A percentile compares a stretch with the other conserved stretches of the same genome.
Evolutionary conservation across 2,888 invertebrate species (phyloP).

Genomic region (Gortyna flavago): DNA sequence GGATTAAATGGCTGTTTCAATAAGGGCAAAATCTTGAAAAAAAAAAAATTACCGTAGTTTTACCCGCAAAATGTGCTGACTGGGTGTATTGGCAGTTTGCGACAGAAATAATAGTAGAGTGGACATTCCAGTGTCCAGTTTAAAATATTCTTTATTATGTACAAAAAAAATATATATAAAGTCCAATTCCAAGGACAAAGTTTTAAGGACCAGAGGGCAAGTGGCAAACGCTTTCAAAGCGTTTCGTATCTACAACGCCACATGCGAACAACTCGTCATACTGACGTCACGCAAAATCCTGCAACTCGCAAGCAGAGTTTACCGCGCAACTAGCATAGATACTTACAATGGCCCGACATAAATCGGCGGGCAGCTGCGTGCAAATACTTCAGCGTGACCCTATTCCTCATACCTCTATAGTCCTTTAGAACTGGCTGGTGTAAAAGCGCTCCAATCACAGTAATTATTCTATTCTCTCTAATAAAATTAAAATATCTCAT

Average conservation of each 20-base stretch:
- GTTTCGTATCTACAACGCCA: not conserved
- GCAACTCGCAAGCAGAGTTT: no score
- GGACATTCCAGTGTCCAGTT: not conserved
- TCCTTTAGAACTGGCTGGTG: not conserved
- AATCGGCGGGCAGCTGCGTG: no score
- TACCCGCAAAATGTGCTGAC: not conserved
- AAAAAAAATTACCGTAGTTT: no score
- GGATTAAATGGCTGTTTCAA: not conserved
- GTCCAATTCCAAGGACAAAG: no score
- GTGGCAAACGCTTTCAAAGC: not conserved
- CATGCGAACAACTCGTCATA: no score
- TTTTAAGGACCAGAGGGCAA: not conserved
- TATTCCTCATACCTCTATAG: no score
- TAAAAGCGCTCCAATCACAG: not conserved
- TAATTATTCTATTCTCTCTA: not conserved
- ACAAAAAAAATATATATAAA: no score
- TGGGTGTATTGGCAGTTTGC: not conserved
- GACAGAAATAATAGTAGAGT: not conserved
- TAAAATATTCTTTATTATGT: no score
- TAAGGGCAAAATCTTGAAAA: not conserved
- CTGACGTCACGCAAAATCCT: no score
- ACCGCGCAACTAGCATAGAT: no score
- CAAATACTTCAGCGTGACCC: no score
- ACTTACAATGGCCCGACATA: no score
- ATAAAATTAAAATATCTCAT: constrained; percentile 39